Base-by-base conservation (phyloP, 2,888 invertebrate genomes). In the Tipula vernalis region DNA sequence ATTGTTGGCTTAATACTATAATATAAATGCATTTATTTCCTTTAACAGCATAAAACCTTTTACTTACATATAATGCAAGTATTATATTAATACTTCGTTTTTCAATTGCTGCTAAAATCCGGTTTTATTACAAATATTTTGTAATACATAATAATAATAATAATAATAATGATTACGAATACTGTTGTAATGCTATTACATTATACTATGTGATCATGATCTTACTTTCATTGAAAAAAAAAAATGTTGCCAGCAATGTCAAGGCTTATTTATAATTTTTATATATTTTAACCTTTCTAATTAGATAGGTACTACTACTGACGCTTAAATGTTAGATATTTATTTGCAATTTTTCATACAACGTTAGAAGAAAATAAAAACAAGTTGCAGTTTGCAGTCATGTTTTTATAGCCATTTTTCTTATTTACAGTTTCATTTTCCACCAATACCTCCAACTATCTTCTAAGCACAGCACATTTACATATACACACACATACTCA, bases 211-310 rank as follows among this genome's bases (percentile, higher is more conserved):
- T 84, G 84, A 84, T 84, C 84, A 41, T 84, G 84, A 84, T 84
- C 84, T 84, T 84, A 84, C 41, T 84, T 84, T 84, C 41, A 84
- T 84, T 84, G 84, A 84, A 84, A 84, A 84, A n/a, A n/a, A 15
- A 12, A 84, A 36, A n/a, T 6, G 41, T 39, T 84, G 36, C 8
- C n/a, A 39, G 41, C 84, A 84, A 84, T 84, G 84, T 84, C 84
- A 84, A 84, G 84, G 84, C n/a, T 84, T 84, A 39, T 84, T 36
- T 15, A 51, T 13, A 51, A n/a, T 15, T 13, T 51, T 4, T 15
- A 51, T 51, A n/a, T 51, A 51, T 83, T 36, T 83, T 84, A 39
- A 84, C 36, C 84, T 41, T 2, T 28, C 41, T 39, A 41, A 84
- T 84, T 41, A 41, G 8, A 71, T 28, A 41, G 15, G 28, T 28